These are phyloP conservation scores for Cynopterus brachyotis DNA, from an alignment of 2,113 vertebrate species.

Conservation along the genomic window DNA sequence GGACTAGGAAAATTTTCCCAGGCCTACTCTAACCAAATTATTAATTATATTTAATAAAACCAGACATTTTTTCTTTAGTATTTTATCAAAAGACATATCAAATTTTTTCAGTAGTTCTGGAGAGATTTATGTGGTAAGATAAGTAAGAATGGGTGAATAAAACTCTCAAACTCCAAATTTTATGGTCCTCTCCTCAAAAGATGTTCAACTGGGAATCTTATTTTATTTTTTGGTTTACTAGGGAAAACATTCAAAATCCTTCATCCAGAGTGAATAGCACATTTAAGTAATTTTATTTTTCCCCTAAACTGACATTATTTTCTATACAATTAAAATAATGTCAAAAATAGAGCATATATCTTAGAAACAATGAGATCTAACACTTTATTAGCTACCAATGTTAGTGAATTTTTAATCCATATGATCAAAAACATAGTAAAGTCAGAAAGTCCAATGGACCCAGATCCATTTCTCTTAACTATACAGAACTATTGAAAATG, in stretches of 20 bases:
- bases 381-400: background rate
- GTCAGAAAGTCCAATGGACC: background rate
- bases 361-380: background rate
- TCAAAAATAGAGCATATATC: background rate
- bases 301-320: background rate
- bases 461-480: background rate
- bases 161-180: background rate
- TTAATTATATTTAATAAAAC: background rate
- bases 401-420: background rate
- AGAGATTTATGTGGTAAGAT: background rate
- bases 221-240: background rate
- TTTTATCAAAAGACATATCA: background rate
- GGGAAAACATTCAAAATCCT: background rate
- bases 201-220: background rate
- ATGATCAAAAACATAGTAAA: background rate
- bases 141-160: background rate
- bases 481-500: background rate
- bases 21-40: background rate
- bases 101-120: background rate
- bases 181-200: background rate
- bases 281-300: background rate
- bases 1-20: background rate
- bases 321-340: background rate
- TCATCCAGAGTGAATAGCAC: background rate
- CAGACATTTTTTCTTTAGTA: background rate